phyloP scores from a whole-genome alignment of 1,140 invertebrate genomes.

The Hylyphantes graminicola region DNA sequence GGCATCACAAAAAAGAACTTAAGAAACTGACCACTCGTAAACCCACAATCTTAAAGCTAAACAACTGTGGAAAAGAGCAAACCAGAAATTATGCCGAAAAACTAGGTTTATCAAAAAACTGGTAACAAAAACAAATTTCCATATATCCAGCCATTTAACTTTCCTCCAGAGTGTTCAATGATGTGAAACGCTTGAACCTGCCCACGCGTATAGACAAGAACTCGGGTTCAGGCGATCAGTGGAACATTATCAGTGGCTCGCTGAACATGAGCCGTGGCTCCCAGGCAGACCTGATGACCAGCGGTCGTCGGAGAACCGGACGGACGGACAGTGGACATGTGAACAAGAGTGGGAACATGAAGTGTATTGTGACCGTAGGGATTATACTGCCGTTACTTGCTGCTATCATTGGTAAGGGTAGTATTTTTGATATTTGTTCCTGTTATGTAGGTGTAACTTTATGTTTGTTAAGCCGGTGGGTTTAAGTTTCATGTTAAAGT shows the following conservation, averaged over 20 bases:
- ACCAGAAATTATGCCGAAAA: no score
- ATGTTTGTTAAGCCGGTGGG: no score
- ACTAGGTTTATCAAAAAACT: no score
- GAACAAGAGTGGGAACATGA: constrained; percentile 9
- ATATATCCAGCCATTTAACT: neutral
- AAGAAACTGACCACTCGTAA: no score
- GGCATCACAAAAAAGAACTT: no score
- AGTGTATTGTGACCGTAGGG: constrained; percentile 41
- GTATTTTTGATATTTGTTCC: no score
- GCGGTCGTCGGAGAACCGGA: neutral
- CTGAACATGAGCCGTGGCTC: constrained; percentile 16
- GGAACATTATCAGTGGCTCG: neutral
- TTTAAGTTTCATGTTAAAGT: no score
- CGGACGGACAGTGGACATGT: constrained; percentile 4
- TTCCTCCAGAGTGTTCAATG: constrained; percentile 4
- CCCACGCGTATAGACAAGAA: neutral
- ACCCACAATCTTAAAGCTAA: no score
- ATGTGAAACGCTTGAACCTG: neutral
- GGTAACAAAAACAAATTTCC: no score
- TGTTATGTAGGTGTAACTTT: no score
- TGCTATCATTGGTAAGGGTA: constrained; percentile 42
- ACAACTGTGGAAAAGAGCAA: no score
- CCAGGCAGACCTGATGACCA: neutral
- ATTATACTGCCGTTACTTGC: constrained; percentile 37
- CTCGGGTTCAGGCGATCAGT: neutral